Percentiles rank a stretch among this genome's conserved stretches.
Evolutionary conservation across 2,888 invertebrate species (phyloP).

Genomic region (Philhelius pedissequus): DNA sequence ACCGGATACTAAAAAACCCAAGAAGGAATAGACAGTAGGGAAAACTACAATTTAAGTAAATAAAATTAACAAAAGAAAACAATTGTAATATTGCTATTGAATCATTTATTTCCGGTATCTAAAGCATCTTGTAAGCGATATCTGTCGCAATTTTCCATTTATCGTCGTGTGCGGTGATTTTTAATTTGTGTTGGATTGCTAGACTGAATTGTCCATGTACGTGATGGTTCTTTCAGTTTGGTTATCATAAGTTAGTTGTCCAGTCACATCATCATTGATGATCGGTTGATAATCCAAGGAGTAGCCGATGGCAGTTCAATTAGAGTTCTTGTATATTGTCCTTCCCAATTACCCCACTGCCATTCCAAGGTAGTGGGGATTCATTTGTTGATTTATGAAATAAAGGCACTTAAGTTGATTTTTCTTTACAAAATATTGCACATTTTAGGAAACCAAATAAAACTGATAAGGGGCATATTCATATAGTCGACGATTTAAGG

Average conservation of each 20-base stretch:
- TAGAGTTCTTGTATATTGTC: conserved; percentile 91
- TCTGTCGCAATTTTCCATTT: conserved; percentile 97
- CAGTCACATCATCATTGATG: conserved; percentile 85
- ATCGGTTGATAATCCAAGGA: conserved; percentile 94
- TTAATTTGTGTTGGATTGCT: conserved; percentile 90
- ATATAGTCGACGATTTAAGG: too few species aligned
- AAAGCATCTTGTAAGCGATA: conserved; percentile 86
- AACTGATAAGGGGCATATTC: too few species aligned
- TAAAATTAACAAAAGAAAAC: conserved; percentile 10
- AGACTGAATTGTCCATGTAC: conserved; percentile 82
- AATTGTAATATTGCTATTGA: not conserved
- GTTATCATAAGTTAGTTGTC: conserved; percentile 89
- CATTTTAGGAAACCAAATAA: too few species aligned
- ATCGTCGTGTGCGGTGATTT: conserved; percentile 91
- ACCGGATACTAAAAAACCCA: conserved; percentile 76
- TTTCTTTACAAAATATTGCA: too few species aligned
- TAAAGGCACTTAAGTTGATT: too few species aligned
- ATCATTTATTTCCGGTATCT: conserved; percentile 64
- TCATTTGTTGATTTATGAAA: conserved; percentile 82
- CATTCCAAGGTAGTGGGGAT: conserved; percentile 96
- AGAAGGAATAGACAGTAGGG: conserved; percentile 73
- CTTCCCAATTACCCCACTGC: conserved; percentile 89
- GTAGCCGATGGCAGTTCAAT: conserved; percentile 89
- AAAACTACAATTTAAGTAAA: not conserved
- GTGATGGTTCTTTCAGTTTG: conserved; percentile 91